Evolutionary conservation across 1,140 invertebrate genomes (phyloP), one percentile per base, ranked within the genome.

Genomic region (Ruditapes philippinarum): DNA sequence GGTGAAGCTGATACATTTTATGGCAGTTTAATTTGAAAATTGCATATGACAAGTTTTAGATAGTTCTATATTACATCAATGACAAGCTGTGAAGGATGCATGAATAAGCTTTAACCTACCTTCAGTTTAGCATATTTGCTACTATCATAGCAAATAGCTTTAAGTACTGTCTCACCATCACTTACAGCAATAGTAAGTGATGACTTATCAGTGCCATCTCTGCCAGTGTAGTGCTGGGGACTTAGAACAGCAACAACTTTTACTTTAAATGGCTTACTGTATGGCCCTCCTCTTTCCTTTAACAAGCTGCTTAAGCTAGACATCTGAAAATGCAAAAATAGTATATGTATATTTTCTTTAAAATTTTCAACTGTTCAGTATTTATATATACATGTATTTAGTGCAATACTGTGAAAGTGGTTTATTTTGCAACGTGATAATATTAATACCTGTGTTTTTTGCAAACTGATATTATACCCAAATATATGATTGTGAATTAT

Each of bases 301-400:
- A 51, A 51, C 45, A 80, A 17, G n/a, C 17, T 36, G 45, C 28
- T 51, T 31, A 51, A 14, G 54, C 11, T 80, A 80, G 76, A 31
- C 76, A 80, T 80, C 76, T 80, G 76, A 51, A 80, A 80, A 80
- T 73, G n/a, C 42, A 76, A 76, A n/a, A 76, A 42, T 42, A 76
- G 7, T 42, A 76, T 76, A 76, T 42, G n/a, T 40, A 76, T 73
- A 36, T 42, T 11, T 73, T 38, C n/a, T n/a, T n/a, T n/a, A n/a
- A n/a, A n/a, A n/a, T n/a, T n/a, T n/a, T n/a, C n/a, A n/a, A n/a
- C n/a, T n/a, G n/a, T n/a, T n/a, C n/a, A n/a, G n/a, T n/a, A n/a
- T n/a, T n/a, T n/a, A n/a, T n/a, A n/a, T n/a, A n/a, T n/a, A n/a
- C n/a, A n/a, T n/a, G n/a, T n/a, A n/a, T n/a, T n/a, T n/a, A n/a